Percentiles rank a stretch among this genome's conserved stretches.
These are phyloP conservation scores for Tetranychus urticae DNA, from an alignment of 1,140 invertebrate genomes.

Conservation along the genomic window DNA sequence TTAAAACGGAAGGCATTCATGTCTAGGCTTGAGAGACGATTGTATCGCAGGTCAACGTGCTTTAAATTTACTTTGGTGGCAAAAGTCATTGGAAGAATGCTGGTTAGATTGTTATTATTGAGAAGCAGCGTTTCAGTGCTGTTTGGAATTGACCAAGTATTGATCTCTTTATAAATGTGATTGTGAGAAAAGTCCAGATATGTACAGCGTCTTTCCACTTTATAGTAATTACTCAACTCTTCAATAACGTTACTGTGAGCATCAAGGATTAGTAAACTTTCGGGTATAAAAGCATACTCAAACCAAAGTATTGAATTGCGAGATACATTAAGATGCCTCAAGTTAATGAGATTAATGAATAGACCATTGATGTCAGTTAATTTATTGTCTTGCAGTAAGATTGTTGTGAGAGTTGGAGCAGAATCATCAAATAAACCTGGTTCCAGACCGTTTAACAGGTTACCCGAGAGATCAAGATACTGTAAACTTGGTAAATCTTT, in stretches of 20 bases:
- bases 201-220: conserved; percentile 37
- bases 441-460: conserved; percentile 51
- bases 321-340: conserved; percentile 71
- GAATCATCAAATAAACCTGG: conserved; percentile 47
- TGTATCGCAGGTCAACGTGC: conserved; percentile 57
- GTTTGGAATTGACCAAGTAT: conserved; percentile 41
- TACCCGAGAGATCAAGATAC: conserved; percentile 65
- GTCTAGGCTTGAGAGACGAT: conserved; percentile 55
- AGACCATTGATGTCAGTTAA: conserved; percentile 57
- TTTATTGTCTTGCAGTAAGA: conserved; percentile 59
- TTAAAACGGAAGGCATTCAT: conserved; percentile 37
- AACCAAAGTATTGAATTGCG: conserved; percentile 72
- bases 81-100: conserved; percentile 54
- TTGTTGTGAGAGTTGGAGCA: conserved; percentile 51
- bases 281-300: conserved; percentile 61
- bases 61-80: conserved; percentile 54
- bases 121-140: conserved; percentile 50
- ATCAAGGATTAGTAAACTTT: conserved; percentile 60
- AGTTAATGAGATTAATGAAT: conserved; percentile 50
- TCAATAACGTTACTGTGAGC: conserved; percentile 64
- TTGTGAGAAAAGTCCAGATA: conserved; percentile 60
- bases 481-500: conserved; percentile 51
- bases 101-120: conserved; percentile 52
- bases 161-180: conserved; percentile 41
- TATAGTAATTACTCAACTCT: conserved; percentile 59